Evolutionary conservation across 2,113 vertebrate species (phyloP), one percentile per base, ranked within the genome.

Genomic region (Aphyosemion australe): DNA sequence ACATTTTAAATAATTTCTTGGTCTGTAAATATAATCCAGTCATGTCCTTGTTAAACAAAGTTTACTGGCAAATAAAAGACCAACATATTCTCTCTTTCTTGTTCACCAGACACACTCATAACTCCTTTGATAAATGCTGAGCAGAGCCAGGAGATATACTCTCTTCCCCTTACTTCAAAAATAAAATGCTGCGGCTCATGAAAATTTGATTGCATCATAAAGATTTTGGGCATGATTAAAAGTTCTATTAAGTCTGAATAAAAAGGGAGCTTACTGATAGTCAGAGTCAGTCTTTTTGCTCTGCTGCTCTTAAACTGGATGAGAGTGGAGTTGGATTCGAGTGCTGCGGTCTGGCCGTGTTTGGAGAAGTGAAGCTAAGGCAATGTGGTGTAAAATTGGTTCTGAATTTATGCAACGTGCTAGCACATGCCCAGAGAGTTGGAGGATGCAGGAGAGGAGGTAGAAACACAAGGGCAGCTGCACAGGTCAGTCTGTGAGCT

Each of bases 331-430:
- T 71, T 74, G 62, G 66, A 74, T 72, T 61, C 26, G 20, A 74
- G 78, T 53, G 65, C 0, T 47, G 8, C 13, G 76, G 65, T 61
- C 67, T 69, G 72, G 48, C 42, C 34, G 39, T 68, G 52, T 81
- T 75, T 83, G 65, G 64, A 19, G 65, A 72, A 82, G 77, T 37
- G 68, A 54, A 67, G 61, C 70, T 55, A 52, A 77, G 65, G 71
- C 82, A 88, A 88, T 86, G 87, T 82, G 80, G 54, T 86, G 88
- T 86, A 88, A 87, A 87, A 90, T 88, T 87, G 83, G 72, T 77
- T 88, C 43, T 50, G 82, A 83, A 88, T 90, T 85, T 85, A 87
- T 87, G 79, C 82, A 69, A 79, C 55, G 37, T 84, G 74, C 68
- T 85, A 52, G 64, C 80, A 74, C 67, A 79, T 67, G 71, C 60